A percentile compares a stretch with the other conserved stretches of the same genome.
Conservation (phyloP, 2,888 invertebrate species). For the Baronia brevicornis region DNA sequence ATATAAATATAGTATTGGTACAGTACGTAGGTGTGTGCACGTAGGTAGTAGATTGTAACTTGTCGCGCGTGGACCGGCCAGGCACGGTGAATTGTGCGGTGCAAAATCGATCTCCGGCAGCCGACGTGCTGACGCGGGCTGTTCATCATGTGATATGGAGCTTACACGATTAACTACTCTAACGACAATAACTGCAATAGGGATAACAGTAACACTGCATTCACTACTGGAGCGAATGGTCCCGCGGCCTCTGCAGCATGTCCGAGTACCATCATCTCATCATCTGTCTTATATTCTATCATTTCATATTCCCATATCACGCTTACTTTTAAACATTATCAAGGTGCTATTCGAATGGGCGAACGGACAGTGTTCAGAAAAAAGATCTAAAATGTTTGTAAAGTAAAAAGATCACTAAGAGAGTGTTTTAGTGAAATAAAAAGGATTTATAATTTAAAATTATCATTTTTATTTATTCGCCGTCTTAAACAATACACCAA, state of each 20-base stretch:
- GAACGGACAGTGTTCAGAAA: no score
- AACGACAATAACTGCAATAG: conserved; percentile 60
- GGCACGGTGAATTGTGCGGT: conserved; percentile 57
- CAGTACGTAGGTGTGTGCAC: conserved; percentile 57
- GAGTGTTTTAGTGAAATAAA: no score
- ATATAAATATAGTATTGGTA: conserved; percentile 55
- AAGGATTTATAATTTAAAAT: no score
- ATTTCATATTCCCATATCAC: no score
- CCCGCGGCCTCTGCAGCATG: conserved; percentile 31
- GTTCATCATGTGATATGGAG: conserved; percentile 62
- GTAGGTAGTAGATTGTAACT: conserved; percentile 31
- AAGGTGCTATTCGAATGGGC: no score
- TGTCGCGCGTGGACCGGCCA: conserved; percentile 33
- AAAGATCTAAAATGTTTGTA: no score
- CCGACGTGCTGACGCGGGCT: conserved; percentile 50
- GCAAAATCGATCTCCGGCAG: conserved; percentile 73
- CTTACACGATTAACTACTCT: conserved; percentile 74
- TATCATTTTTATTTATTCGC: no score
- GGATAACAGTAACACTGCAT: conserved; percentile 57
- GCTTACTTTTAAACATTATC: no score
- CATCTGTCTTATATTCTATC: conserved; percentile 22
- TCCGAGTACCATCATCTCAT: conserved; percentile 29
- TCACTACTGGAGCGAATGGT: conserved; percentile 36
- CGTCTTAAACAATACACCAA: no score
- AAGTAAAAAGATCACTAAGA: no score